Evolutionary conservation across 2,113 vertebrate species (phyloP), one percentile per base, ranked within the genome.

Genomic region (Amazona vittata): DNA sequence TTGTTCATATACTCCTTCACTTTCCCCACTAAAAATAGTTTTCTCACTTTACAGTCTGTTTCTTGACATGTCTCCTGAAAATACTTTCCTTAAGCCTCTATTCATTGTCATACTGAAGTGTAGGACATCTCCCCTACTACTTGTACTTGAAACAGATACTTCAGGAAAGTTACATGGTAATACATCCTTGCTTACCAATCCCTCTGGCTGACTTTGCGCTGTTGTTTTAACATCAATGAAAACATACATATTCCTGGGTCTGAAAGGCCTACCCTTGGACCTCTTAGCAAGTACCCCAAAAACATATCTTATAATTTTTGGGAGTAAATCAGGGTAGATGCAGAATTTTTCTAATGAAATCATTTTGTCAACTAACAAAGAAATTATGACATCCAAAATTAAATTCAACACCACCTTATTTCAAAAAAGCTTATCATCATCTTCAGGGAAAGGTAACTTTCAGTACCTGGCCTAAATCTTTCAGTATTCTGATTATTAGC

Each of bases 221-320:
- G 28, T 9, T 70, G 4, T 37, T 82, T 37, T 44, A 74, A 83
- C 13, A 78, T 7, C 12, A 44, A 3, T n/a, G 69, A 49, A n/a
- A 68, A 41, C 22, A 70, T 3, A 62, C 0, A 7, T 18, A 41
- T 6, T 82, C n/a, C 43, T 55, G 2, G 2, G 7, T 12, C 15
- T 17, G 21, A 89, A 59, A 81, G 17, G 35, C 20, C 76, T 80
- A 24, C 29, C 5, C 12, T 67, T 1, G 0, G 11, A 60, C 7
- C 57, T 88, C 69, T 50, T 87, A 35, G 63, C 4, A 75, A 60
- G 13, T 15, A 6, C 44, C 86, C 50, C 39, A 83, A 21, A 80
- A 80, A 5, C 0, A 0, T 50, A 19, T 26, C 14, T 47, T 52
- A 37, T 2, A 1, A 31, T 43, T 89, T 85, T 37, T 80, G 12